Evolutionary conservation across 2,888 invertebrate genomes (phyloP).

Genomic region (Chloroclysta siterata): DNA sequence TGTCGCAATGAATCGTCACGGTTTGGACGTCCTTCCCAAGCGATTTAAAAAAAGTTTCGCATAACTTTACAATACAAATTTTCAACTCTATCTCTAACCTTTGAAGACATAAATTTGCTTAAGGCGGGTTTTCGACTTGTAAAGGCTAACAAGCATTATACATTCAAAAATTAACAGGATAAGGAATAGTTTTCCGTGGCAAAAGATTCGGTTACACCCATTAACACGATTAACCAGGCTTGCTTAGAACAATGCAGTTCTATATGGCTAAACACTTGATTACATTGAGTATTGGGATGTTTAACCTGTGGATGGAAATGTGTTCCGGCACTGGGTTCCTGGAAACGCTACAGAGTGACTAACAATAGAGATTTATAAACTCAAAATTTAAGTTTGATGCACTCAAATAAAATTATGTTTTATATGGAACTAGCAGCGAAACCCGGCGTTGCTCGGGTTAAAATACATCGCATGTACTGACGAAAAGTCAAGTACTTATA

Average conservation of each 20-base stretch:
- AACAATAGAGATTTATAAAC: neutral
- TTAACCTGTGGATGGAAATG: constrained; percentile 20
- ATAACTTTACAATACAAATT: constrained; percentile 47
- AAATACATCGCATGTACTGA: too few species aligned
- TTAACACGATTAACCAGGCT: constrained; percentile 73
- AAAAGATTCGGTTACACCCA: constrained; percentile 56
- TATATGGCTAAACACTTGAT: constrained; percentile 50
- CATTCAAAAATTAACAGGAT: constrained; percentile 42
- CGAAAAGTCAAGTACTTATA: too few species aligned
- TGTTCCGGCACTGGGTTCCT: constrained; percentile 28
- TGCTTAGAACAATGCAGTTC: constrained; percentile 59
- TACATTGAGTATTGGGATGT: constrained; percentile 45
- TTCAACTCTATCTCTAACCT: constrained; percentile 47
- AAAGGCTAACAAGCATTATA: constrained; percentile 40
- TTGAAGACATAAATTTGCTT: constrained; percentile 44
- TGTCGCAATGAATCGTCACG: constrained; percentile 67
- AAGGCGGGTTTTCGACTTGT: constrained; percentile 10
- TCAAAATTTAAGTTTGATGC: too few species aligned
- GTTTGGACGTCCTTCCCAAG: constrained; percentile 66
- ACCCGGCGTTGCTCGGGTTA: too few species aligned
- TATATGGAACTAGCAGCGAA: too few species aligned
- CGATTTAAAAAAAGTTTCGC: constrained; percentile 56
- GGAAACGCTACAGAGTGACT: constrained; percentile 17
- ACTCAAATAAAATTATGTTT: too few species aligned
- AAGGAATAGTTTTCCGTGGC: constrained; percentile 47